These are phyloP conservation scores for Furcifer pardalis DNA, from an alignment of 2,797 vertebrate species.

Conservation along the genomic window DNA sequence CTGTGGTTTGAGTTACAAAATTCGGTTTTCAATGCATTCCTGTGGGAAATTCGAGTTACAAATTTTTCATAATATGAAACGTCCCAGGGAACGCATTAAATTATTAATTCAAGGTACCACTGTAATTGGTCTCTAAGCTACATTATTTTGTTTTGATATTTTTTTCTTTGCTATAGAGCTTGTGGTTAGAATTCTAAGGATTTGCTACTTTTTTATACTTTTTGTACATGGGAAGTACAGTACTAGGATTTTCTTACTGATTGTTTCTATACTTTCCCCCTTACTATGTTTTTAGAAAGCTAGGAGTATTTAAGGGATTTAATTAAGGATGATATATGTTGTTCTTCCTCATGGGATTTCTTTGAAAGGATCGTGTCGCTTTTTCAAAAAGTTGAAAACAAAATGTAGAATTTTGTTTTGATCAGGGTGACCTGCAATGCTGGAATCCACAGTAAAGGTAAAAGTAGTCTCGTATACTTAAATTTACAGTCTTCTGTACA, in stretches of 20 bases:
- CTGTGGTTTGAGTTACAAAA: no score
- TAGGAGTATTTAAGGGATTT: background rate
- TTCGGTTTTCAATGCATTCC: no score
- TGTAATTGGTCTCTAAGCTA: slow-evolving; percentile 8
- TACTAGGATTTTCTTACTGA: slow-evolving; percentile 2
- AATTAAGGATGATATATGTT: background rate
- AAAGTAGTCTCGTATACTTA: no score
- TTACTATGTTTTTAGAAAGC: background rate
- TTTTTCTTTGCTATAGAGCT: background rate
- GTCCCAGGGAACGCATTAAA: no score
- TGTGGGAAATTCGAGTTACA: background rate
- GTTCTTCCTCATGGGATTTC: background rate
- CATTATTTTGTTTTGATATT: background rate
- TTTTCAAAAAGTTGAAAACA: background rate
- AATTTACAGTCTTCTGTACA: background rate
- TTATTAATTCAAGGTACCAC: no score
- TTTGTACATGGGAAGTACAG: background rate
- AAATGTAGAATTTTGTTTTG: background rate
- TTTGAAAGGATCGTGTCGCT: background rate
- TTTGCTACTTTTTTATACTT: slow-evolving; percentile 14
- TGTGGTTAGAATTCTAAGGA: background rate
- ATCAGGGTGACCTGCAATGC: background rate
- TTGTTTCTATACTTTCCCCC: background rate
- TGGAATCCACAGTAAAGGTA: background rate
- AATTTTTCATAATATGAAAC: no score